Base-by-base conservation (phyloP, 1,140 invertebrate genomes). In the Marisa cornuarietis region DNA sequence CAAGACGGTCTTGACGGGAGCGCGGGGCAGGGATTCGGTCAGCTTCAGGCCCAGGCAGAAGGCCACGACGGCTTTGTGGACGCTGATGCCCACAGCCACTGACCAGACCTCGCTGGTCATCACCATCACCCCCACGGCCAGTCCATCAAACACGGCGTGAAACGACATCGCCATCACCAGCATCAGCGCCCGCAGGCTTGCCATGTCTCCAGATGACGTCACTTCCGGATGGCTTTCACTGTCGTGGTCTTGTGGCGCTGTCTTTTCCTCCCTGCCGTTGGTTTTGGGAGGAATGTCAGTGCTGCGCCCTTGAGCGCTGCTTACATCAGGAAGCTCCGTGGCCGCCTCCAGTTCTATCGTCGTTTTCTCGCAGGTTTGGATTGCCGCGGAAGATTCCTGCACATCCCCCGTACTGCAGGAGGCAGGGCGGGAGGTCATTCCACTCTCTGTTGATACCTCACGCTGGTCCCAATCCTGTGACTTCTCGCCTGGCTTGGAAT, bases 1-100 rank as follows among this genome's bases (percentile, higher is more conserved):
- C 5, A 82, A 14, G 13, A 82, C 24, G 10, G 71, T 62, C 2
- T 92, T 92, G 51, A 88, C 86, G 5, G 89, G 88, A 24, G 92
- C 91, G 5, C 94, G 92, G 42, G 92, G 24, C 6, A 63, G 91
- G 0, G 93, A 93, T 51, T 94, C 93, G 24, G 94, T 90, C 26
- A 94, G 86, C 69, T 92, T 92, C 14, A 94, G 91, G 13, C 95
- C 95, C 61, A 95, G 91, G 84, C 94, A 95, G 88, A 95, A 95
- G n/a, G 94, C 94, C 73, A 96, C 94, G 14, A 96, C 94, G 71
- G 94, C 92, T 88, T 95, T 95, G 89, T 96, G 95, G 16, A 94
- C 82, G 24, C 84, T 79, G n/a, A 75, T 52, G 14, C 52, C 26
- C 31, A 42, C 69, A 42, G 26, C 26, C 24, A 71, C 69, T 8